Evolutionary conservation across 2,797 vertebrate genomes (phyloP).

Genomic region (Hippopotamyrus pictus): DNA sequence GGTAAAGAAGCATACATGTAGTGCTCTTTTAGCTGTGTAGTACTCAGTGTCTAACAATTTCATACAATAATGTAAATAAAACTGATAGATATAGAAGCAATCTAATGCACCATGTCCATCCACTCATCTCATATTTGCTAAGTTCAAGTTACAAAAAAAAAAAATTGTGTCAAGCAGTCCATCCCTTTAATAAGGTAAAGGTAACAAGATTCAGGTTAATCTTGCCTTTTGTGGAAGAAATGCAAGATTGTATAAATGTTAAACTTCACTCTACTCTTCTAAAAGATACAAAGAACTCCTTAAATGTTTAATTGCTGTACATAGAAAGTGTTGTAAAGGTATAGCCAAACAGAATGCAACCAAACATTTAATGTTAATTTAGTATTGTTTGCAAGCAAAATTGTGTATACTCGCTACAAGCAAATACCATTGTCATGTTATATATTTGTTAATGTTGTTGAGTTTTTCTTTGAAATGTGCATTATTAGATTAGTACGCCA

Average conservation of each 20-base stretch:
- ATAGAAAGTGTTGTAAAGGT: conserved; percentile 20
- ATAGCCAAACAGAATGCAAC: conserved; percentile 18
- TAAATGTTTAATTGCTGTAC: conserved; percentile 23
- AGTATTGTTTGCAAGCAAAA: background rate
- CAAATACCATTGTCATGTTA: conserved; percentile 15
- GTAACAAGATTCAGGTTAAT: conserved; percentile 1
- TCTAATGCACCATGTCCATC: background rate
- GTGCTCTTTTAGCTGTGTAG: background rate
- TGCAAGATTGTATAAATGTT: conserved; percentile 8
- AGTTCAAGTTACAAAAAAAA: background rate
- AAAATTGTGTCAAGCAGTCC: background rate
- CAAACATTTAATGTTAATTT: conserved; percentile 3
- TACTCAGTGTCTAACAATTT: background rate
- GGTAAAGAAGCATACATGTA: background rate
- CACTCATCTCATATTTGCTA: background rate
- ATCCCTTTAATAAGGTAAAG: conserved; percentile 5
- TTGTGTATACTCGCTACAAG: background rate
- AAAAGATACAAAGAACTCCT: background rate
- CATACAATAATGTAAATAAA: conserved; percentile 16
- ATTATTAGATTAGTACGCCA: background rate
- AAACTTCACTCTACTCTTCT: background rate
- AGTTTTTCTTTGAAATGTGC: background rate
- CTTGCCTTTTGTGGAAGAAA: background rate
- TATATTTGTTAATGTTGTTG: conserved; percentile 7
- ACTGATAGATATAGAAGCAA: background rate